Percentiles rank a stretch among this genome's conserved stretches.
Conservation (phyloP, 2,888 invertebrate genomes). For the Leptarthrus brevirostris region DNA sequence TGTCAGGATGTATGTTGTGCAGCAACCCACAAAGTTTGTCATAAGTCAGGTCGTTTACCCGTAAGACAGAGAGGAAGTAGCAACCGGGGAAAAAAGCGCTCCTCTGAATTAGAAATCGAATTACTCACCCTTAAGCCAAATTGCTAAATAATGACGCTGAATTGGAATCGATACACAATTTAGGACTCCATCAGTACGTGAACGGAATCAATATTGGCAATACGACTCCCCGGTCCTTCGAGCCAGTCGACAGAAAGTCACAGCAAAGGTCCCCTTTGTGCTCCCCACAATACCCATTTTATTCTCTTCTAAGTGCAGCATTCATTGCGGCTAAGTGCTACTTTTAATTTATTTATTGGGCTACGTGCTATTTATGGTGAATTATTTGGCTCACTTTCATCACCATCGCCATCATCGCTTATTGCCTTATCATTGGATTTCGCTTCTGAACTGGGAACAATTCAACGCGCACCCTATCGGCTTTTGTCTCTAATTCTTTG, state of each 20-base stretch:
- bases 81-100: constrained; percentile 40
- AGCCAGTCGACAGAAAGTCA: constrained; percentile 5
- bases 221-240: not conserved
- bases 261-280: constrained; percentile 11
- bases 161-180: constrained; percentile 45
- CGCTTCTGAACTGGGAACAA: not conserved
- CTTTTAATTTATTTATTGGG: constrained; percentile 46
- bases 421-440: not conserved
- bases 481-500: not conserved
- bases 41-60: constrained; percentile 22
- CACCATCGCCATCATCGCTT: constrained; percentile 34
- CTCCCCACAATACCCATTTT: constrained; percentile 14
- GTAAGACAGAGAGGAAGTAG: not conserved
- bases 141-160: constrained; percentile 35
- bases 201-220: constrained; percentile 47
- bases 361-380: constrained; percentile 35
- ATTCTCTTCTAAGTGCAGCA: constrained; percentile 38
- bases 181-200: constrained; percentile 54
- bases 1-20: not conserved
- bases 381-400: constrained; percentile 22
- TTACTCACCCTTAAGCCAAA: constrained; percentile 52
- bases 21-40: constrained; percentile 21
- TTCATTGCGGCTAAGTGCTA: constrained; percentile 37
- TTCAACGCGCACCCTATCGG: not conserved
- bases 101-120: constrained; percentile 53